A percentile compares a stretch with the other conserved stretches of the same genome.
Conservation (phyloP, 2,888 invertebrate species). For the Caenorhabditis macrosperma region DNA sequence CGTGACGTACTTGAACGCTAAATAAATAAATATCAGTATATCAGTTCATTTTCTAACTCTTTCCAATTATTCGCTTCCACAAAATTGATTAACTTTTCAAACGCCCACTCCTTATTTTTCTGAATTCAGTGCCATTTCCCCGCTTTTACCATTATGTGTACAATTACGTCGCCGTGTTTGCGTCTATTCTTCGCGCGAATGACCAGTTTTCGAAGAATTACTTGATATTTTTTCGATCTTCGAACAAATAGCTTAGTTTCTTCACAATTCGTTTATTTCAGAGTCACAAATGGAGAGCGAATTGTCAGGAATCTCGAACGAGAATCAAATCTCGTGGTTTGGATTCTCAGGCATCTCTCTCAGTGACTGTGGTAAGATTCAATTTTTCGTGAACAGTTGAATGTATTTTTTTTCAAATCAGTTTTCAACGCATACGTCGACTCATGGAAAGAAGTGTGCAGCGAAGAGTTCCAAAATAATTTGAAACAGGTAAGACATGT, state of each 20-base stretch:
- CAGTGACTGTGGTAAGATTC: constrained; percentile 32
- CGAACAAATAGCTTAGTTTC: too few species aligned
- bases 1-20: too few species aligned
- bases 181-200: constrained; percentile 3
- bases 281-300: constrained; percentile 33
- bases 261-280: too few species aligned
- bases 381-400: not conserved
- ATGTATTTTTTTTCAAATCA: constrained; percentile 2
- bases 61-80: too few species aligned
- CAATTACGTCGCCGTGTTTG: not conserved
- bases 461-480: constrained; percentile 5
- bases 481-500: constrained; percentile 35
- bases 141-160: not conserved
- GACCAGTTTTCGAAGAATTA: not conserved
- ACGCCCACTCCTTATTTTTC: not conserved
- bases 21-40: too few species aligned
- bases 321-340: constrained; percentile 36
- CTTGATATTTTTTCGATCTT: too few species aligned
- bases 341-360: constrained; percentile 41
- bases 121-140: not conserved
- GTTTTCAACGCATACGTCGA: constrained; percentile 40
- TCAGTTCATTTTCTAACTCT: too few species aligned
- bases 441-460: constrained; percentile 45
- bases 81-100: not conserved
- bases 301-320: constrained; percentile 38